Evolutionary conservation across 64 coral and sea anemone species (phyloP).

Genomic region (Catalaphyllia jardinei): DNA sequence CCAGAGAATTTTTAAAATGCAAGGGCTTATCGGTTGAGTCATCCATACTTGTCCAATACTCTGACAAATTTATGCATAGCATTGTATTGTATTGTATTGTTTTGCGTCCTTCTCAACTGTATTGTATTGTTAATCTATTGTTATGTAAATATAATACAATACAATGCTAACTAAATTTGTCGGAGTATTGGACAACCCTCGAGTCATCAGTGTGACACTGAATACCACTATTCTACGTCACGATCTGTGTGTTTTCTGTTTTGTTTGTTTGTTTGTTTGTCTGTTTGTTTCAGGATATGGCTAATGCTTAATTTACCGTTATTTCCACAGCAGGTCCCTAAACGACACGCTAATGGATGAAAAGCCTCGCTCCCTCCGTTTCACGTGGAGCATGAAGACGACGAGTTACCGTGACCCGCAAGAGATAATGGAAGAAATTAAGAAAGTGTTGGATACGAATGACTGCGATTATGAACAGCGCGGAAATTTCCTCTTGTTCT

Average conservation of each 20-base stretch:
- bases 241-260: not conserved
- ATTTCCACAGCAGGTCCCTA: constrained; percentile 22
- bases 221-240: too few species aligned
- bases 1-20: too few species aligned
- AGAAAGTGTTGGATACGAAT: constrained; percentile 88
- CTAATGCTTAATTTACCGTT: not conserved
- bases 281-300: not conserved
- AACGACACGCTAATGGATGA: constrained; percentile 39
- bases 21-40: too few species aligned
- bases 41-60: too few species aligned
- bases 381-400: constrained; percentile 99
- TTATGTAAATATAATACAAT: too few species aligned
- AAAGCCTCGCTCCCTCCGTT: constrained; percentile 94
- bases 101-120: too few species aligned
- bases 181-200: too few species aligned
- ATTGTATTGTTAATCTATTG: too few species aligned
- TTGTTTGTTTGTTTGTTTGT: not conserved
- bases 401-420: constrained; percentile 95
- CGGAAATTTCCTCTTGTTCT: constrained; percentile 92
- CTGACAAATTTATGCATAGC: too few species aligned
- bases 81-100: too few species aligned
- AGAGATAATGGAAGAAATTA: constrained; percentile 96
- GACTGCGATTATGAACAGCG: constrained; percentile 95
- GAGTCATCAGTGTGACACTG: too few species aligned
- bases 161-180: too few species aligned